Percentiles rank a stretch among this genome's conserved stretches.
Evolutionary conservation across 2,888 invertebrate genomes (phyloP).

Genomic region (Tridacna gigas): DNA sequence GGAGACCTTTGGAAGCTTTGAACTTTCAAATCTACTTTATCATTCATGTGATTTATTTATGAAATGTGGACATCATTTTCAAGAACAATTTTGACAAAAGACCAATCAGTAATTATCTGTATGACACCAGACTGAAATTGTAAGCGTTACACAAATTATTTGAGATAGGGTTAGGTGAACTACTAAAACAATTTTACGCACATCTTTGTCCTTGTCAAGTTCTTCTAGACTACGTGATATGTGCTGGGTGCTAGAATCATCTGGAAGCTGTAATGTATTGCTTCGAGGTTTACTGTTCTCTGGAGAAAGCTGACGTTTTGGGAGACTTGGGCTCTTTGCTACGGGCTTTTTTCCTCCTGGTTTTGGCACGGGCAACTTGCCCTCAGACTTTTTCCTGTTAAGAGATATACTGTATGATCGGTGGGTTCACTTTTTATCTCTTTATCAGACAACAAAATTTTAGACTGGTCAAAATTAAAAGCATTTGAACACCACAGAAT

Average conservation of each 20-base stretch:
- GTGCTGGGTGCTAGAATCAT: constrained; percentile 33
- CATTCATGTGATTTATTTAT: too few relatives aligned
- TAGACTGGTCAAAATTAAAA: too few relatives aligned
- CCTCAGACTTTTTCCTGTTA: constrained; percentile 77
- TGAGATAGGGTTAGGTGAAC: too few relatives aligned
- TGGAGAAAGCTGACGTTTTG: constrained; percentile 71
- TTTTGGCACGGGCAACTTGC: constrained; percentile 67
- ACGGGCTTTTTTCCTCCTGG: constrained; percentile 66
- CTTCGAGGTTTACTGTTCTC: constrained; percentile 59
- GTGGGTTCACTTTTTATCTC: not conserved
- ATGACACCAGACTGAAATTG: too few relatives aligned
- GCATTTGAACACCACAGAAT: not conserved
- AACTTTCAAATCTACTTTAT: too few relatives aligned
- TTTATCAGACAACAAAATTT: too few relatives aligned
- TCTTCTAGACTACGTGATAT: constrained; percentile 72
- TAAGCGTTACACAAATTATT: too few relatives aligned
- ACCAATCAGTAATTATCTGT: too few relatives aligned
- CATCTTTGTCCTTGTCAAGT: constrained; percentile 66
- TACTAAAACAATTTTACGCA: not conserved
- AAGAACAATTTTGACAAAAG: too few relatives aligned
- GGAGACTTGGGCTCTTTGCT: constrained; percentile 75
- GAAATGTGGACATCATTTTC: too few relatives aligned
- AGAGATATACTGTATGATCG: not conserved
- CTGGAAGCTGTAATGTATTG: constrained; percentile 58
- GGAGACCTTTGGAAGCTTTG: too few relatives aligned